A percentile compares a stretch with the other conserved stretches of the same genome.
phyloP scores from a whole-genome alignment of 2,888 invertebrate species.

The Plagodis pulveraria region DNA sequence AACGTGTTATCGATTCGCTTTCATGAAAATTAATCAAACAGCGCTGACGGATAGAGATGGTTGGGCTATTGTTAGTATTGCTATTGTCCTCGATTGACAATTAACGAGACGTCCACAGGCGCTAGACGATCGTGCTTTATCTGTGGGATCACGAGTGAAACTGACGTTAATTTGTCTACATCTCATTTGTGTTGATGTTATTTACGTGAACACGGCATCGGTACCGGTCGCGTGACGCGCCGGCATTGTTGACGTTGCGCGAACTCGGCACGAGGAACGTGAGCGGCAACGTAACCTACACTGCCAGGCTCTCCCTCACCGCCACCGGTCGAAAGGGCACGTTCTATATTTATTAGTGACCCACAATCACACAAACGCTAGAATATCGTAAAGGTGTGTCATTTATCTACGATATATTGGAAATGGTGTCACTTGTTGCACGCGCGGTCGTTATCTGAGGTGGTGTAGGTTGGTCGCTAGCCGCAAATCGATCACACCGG shows the following conservation, averaged over 20 bases:
- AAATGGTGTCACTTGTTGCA: slow-evolving; percentile 81
- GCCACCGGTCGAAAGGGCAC: slow-evolving; percentile 76
- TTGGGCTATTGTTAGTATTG: slow-evolving; percentile 41
- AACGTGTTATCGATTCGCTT: slow-evolving; percentile 43
- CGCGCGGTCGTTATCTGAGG: slow-evolving; percentile 63
- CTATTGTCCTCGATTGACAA: slow-evolving; percentile 36
- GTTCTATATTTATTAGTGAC: slow-evolving; percentile 78
- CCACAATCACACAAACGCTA: slow-evolving; percentile 74
- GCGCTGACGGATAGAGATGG: slow-evolving; percentile 34
- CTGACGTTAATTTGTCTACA: slow-evolving; percentile 24
- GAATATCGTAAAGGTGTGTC: slow-evolving; percentile 60
- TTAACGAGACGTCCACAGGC: slow-evolving; percentile 7
- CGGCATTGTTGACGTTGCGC: slow-evolving; percentile 79
- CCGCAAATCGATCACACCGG: slow-evolving; percentile 68
- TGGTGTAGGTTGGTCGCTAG: slow-evolving; percentile 55
- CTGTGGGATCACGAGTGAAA: slow-evolving; percentile 10
- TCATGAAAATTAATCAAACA: slow-evolving; percentile 46
- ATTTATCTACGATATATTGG: slow-evolving; percentile 59
- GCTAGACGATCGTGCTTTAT: slow-evolving; percentile 13
- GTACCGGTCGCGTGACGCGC: slow-evolving; percentile 69
- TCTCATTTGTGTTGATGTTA: slow-evolving; percentile 58
- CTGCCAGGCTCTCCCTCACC: slow-evolving; percentile 79
- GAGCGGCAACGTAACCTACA: slow-evolving; percentile 74
- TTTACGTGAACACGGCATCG: slow-evolving; percentile 61
- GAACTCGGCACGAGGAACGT: slow-evolving; percentile 78